Conservation (phyloP, 2,113 vertebrate genomes). For the Merops nubicus region DNA sequence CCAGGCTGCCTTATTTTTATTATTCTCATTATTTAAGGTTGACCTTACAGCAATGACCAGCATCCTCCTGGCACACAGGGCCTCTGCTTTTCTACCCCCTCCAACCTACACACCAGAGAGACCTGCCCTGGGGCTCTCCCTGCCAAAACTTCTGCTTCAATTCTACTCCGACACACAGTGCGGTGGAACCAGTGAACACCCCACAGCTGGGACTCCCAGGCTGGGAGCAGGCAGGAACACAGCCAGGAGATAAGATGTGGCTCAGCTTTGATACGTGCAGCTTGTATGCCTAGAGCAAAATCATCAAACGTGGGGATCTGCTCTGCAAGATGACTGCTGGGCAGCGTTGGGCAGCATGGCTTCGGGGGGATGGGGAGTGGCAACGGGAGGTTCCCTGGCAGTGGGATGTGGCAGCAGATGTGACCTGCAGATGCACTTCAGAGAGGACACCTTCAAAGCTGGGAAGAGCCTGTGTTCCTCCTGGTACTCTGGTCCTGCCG, state of each 20-base stretch:
- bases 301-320: rapidly evolving
- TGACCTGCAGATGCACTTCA: background rate
- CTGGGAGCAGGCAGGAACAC: background rate
- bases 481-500: rapidly evolving
- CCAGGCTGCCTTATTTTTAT: background rate
- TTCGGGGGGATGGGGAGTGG: background rate
- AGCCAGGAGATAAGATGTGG: background rate
- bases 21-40: background rate
- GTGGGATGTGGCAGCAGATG: rapidly evolving
- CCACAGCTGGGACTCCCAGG: rapidly evolving
- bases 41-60: background rate
- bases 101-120: background rate
- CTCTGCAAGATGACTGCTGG: rapidly evolving
- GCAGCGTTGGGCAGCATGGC: background rate
- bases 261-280: background rate
- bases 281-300: background rate
- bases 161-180: rapidly evolving
- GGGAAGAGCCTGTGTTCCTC: background rate
- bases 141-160: background rate
- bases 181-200: background rate
- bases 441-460: rapidly evolving
- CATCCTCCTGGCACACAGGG: background rate
- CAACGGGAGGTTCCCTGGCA: background rate
- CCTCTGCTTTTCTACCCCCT: rapidly evolving
- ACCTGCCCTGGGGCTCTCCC: background rate